phyloP scores from a whole-genome alignment of 2,113 vertebrate species.

The Tor tambroides region DNA sequence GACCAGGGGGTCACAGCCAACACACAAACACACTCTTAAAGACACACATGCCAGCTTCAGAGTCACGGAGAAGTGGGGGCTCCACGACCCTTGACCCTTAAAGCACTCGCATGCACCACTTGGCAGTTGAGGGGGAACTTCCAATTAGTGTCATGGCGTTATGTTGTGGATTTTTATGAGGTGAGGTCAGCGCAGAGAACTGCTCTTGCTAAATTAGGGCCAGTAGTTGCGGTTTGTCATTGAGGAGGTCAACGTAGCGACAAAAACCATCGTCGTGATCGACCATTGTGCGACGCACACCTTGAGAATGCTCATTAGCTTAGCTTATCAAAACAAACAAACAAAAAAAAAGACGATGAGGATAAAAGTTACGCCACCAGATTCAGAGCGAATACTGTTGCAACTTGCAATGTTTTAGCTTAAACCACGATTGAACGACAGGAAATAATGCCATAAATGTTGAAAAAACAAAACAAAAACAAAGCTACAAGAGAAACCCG shows the following conservation, averaged over 20 bases:
- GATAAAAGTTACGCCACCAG: neutral
- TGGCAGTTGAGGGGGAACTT: constrained; percentile 67
- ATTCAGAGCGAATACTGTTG: constrained; percentile 30
- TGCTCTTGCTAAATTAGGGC: constrained; percentile 60
- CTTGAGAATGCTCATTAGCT: constrained; percentile 68
- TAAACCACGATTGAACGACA: constrained; percentile 23
- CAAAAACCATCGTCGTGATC: constrained; percentile 59
- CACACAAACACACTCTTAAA: constrained; percentile 45
- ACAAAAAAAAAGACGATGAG: neutral
- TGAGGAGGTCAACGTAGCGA: constrained; percentile 53
- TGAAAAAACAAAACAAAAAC: neutral
- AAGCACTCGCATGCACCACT: constrained; percentile 61
- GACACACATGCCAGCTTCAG: constrained; percentile 62
- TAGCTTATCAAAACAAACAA: constrained; percentile 76
- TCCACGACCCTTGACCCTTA: constrained; percentile 67
- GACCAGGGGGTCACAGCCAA: constrained; percentile 32
- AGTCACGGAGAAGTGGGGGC: constrained; percentile 52
- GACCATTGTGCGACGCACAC: constrained; percentile 70
- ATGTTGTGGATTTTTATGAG: constrained; percentile 67
- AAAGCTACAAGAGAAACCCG: constrained; percentile 31
- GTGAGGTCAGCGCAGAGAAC: constrained; percentile 75
- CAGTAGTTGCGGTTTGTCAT: constrained; percentile 65
- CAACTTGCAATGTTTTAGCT: constrained; percentile 40
- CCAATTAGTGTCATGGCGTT: constrained; percentile 75
- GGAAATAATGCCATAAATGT: constrained; percentile 46